These are phyloP conservation scores for Siphamia tubifer DNA, from an alignment of 2,113 vertebrate genomes.

Conservation along the genomic window DNA sequence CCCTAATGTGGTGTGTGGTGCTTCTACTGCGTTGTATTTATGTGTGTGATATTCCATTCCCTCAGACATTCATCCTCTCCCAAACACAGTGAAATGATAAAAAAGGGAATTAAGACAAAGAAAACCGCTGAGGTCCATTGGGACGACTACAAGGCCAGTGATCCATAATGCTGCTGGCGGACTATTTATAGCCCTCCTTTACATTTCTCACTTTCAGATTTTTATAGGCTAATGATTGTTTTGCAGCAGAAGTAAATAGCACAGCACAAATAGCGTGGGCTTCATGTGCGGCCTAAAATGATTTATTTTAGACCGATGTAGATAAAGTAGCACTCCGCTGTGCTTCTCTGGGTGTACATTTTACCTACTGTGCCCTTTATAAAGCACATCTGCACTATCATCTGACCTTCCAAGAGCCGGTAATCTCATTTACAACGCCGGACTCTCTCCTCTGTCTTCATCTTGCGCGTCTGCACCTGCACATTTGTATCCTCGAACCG, in stretches of 20 bases:
- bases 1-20: no score
- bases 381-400: conserved; percentile 28
- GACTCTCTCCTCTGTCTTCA: conserved; percentile 25
- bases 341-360: neutral
- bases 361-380: conserved; percentile 7
- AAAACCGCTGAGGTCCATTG: conserved; percentile 41
- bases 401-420: conserved; percentile 14
- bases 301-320: conserved; percentile 65
- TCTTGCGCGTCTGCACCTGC: conserved; percentile 43
- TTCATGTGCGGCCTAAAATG: conserved; percentile 70
- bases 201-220: conserved; percentile 75
- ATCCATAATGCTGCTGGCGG: conserved; percentile 63
- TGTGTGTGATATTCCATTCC: neutral
- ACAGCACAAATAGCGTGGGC: conserved; percentile 59
- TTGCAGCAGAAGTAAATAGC: conserved; percentile 72
- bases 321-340: conserved; percentile 47
- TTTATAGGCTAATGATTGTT: conserved; percentile 81
- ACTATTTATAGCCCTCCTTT: conserved; percentile 77
- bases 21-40: neutral
- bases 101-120: conserved; percentile 50
- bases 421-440: conserved; percentile 20
- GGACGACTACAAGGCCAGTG: conserved; percentile 56
- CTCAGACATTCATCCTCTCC: conserved; percentile 32
- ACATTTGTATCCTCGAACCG: conserved; percentile 21
- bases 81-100: conserved; percentile 22